Base-by-base conservation (phyloP, 2,888 invertebrate genomes). In the Agrotis clavis region DNA sequence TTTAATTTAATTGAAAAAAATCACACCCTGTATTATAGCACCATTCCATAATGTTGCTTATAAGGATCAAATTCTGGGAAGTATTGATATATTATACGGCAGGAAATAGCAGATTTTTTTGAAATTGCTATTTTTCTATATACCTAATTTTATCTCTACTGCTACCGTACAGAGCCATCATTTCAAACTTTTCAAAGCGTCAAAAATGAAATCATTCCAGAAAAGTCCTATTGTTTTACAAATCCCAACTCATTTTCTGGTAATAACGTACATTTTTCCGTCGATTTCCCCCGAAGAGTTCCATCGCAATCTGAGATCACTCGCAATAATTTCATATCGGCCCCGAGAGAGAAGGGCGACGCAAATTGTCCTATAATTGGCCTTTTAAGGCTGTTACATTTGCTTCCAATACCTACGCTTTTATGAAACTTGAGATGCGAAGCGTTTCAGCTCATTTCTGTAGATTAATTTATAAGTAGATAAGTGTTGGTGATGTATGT, bases 351-450 rank as follows among this genome's bases (percentile, higher is more conserved):
- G 80, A 85, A 83, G 90, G 90, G 92, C 87, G 92, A 89, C 86
- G 93, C 91, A 94, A 95, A 95, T 95, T 95, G 94, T 92, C 75
- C 83, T 87, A 89, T 95, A 96, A 96, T 96, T 96, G 95, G 89
- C 95, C 96, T 95, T 95, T 96, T 94, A 96, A 94, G 93, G 86
- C 89, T 83, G 88, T 88, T 90, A 87, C 91, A 90, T 89, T 90
- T 89, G 87, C 91, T 92, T 89, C 87, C 89, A 90, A 90, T 90
- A 87, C 84, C 90, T 89, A 88, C 84, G 91, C 92, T 92, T 92
- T 92, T 91, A 93, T 89, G 87, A 89, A 90, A 87, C 85, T 87
- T 87, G 82, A 89, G 89, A 89, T 88, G 88, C 87, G 90, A 83
- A 54, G 35, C 35, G 25, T 77, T 72, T 14, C 11, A 51, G 45